Conservation (phyloP, 2,888 invertebrate genomes). For the Eristalis intricaria region DNA sequence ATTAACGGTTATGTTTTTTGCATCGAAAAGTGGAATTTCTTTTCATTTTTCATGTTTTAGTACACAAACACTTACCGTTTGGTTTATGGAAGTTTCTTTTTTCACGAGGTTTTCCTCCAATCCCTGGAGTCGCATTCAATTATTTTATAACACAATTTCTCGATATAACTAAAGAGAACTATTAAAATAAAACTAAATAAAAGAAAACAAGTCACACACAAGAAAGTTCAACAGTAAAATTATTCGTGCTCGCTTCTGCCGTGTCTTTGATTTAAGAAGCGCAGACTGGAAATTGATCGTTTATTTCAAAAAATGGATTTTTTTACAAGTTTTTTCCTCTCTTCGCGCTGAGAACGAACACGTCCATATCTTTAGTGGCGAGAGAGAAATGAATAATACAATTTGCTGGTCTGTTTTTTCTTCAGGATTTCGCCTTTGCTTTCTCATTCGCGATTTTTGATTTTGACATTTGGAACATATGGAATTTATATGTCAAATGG, state of each 20-base stretch:
- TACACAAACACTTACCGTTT: constrained; percentile 63
- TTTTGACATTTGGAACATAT: constrained; percentile 56
- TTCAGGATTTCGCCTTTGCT: constrained; percentile 38
- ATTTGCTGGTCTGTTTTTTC: constrained; percentile 15
- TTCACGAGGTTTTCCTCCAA: not conserved
- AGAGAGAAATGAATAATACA: constrained; percentile 64
- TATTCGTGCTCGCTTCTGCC: constrained; percentile 9
- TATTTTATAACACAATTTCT: constrained; percentile 41
- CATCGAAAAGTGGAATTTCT: constrained; percentile 14
- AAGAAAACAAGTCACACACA: constrained; percentile 62
- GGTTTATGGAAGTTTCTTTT: constrained; percentile 17
- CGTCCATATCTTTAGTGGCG: constrained; percentile 51
- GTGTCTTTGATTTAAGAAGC: constrained; percentile 49
- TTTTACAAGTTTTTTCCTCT: constrained; percentile 52
- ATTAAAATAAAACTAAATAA: constrained; percentile 57
- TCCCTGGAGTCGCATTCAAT: not conserved
- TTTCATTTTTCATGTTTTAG: not conserved
- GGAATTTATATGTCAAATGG: not conserved
- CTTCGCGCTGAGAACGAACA: constrained; percentile 47
- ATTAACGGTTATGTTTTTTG: constrained; percentile 39
- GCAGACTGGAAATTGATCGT: constrained; percentile 71
- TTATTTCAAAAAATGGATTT: constrained; percentile 68
- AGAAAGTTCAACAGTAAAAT: constrained; percentile 54
- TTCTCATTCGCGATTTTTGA: constrained; percentile 36
- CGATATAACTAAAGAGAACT: constrained; percentile 23